Conservation (phyloP, 2,797 vertebrate genomes). For the Galago senegalensis region DNA sequence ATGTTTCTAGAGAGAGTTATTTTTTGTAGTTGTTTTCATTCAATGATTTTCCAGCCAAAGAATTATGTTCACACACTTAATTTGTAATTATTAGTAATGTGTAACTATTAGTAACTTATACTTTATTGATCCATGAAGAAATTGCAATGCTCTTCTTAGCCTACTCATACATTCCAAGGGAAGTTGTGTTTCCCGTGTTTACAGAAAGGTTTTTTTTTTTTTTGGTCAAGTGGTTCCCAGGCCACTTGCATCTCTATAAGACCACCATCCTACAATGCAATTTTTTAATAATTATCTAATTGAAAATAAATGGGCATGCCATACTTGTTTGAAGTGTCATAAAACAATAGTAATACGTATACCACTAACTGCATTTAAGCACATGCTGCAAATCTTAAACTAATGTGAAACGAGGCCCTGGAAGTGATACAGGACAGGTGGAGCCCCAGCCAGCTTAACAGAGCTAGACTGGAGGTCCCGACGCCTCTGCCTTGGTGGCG, state of each 20-base stretch:
- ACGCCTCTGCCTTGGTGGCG: no score
- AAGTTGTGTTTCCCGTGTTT: background rate
- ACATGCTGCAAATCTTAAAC: background rate
- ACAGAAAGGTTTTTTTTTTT: background rate
- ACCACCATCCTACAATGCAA: background rate
- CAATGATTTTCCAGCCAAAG: background rate
- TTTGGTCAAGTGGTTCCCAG: background rate
- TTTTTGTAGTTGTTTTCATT: background rate
- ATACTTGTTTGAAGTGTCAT: background rate
- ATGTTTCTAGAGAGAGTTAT: slow-evolving; percentile 36
- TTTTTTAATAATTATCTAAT: background rate
- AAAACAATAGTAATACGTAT: background rate
- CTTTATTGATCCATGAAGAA: background rate
- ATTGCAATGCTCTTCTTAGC: background rate
- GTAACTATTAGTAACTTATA: background rate
- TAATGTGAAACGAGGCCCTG: background rate
- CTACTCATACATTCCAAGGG: background rate
- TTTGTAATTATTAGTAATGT: background rate
- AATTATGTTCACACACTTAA: background rate
- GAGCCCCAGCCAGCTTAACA: no score
- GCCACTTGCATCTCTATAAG: background rate
- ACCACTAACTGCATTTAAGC: background rate
- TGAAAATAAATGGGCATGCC: background rate
- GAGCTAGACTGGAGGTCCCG: no score
- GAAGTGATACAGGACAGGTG: no score